Percentiles rank a stretch among this genome's conserved stretches.
Conservation (phyloP, 37 sponge, comb jelly and placozoan genomes). For the Hormiphora californensis region DNA sequence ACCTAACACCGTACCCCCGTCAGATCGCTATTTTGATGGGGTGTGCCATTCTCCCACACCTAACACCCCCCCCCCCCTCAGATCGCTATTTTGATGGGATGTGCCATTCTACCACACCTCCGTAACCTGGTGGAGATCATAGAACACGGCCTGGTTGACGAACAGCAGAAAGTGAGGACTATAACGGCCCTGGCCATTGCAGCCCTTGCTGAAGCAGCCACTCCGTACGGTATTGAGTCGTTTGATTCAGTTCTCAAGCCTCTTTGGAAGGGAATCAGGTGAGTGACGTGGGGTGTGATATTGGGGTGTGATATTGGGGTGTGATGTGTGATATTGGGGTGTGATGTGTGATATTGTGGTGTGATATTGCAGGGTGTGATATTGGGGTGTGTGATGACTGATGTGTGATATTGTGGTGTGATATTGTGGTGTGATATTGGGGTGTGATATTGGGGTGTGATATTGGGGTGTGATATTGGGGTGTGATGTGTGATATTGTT, state of each 20-base stretch:
- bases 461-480: no score
- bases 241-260: slow-evolving; percentile 96
- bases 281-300: no score
- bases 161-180: slow-evolving; percentile 99
- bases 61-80: slow-evolving; percentile 58
- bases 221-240: slow-evolving; percentile 96
- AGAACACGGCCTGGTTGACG: slow-evolving; percentile 91
- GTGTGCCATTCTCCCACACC: slow-evolving; percentile 92
- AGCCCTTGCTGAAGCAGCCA: slow-evolving; percentile 98
- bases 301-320: no score
- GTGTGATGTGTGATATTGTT: no score
- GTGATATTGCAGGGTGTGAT: no score
- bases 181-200: slow-evolving; percentile 97
- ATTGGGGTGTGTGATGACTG: no score
- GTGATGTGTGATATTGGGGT: no score
- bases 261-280: slow-evolving; percentile 93
- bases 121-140: slow-evolving; percentile 94
- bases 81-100: slow-evolving; percentile 98
- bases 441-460: no score
- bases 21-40: slow-evolving; percentile 98
- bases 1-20: not conserved
- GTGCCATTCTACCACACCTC: slow-evolving; percentile 96
- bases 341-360: no score
- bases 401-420: no score
- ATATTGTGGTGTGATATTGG: no score